Evolutionary conservation across 2,888 invertebrate genomes (phyloP), one percentile per base, ranked within the genome.

Genomic region (Mylabris sibirica): DNA sequence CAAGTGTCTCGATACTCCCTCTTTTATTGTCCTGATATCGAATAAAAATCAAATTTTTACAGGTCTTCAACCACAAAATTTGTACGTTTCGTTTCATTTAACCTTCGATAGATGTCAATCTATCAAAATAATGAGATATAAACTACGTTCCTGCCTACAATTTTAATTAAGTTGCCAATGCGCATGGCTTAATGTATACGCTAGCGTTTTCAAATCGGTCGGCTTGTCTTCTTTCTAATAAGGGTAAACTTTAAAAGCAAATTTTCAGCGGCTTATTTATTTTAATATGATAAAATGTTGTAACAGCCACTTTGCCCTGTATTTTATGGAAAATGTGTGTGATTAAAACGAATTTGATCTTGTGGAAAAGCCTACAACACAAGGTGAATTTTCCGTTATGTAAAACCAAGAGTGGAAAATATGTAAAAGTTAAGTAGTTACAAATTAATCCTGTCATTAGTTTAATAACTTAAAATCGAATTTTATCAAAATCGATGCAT

Each of bases 321-420:
- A 74, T 78, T 80, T 80, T 79, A 80, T 79, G 79, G 78, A 77
- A 81, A 79, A 81, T 79, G 81, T 80, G 81, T 80, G 80, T 82
- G 81, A 82, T 82, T 81, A 81, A 81, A 83, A 82, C 79, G 80
- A 82, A 83, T 82, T 83, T 82, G 82, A 83, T 83, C 80, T 79
- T 75, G 80, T 75, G 80, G 81, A 82, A 82, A 81, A 82, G 79
- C 78, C 75, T 74, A 72, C 71, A 30, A 72, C 71, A 30, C 68
- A 78, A 80, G 80, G 80, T 78, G 78, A 81, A 79, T 82, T 82
- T n/a, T 80, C 75, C 75, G 75, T 78, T 80, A 20, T 22, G 49
- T 20, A 20, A 20, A 49, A 22, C 20, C 3, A 24, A 9, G 17
- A 2, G 49, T 49, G 2, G 49, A 9, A 9, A 49, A 49, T 8